Base-by-base conservation (phyloP, 1,140 invertebrate genomes). In the Popillia japonica region DNA sequence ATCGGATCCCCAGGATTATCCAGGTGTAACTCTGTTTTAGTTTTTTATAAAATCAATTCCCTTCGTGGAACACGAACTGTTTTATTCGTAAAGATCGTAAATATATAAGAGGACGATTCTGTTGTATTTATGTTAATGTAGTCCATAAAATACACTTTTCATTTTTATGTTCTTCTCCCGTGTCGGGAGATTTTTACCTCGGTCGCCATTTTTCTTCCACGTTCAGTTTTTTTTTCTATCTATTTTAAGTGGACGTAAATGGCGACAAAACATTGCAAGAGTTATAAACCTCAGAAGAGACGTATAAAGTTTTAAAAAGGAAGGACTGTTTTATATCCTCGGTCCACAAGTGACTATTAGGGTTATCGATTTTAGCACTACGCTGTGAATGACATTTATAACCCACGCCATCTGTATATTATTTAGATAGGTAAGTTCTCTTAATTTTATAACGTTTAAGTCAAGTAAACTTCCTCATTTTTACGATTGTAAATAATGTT, bases 201-300 rank as follows among this genome's bases (percentile, higher is more conserved):
- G n/a, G 48, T 55, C 48, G 48, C 48, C 48, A 55, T 55, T 55
- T 55, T n/a, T 55, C 48, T 55, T 17, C 14, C 2, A 3, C 48
- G 17, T 55, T 55, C 48, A n/a, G n/a, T 55, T n/a, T 48, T 11
- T 48, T 55, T 55, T 34, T 34, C 27, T 55, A 17, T 55, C 48
- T 55, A 55, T 55, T 55, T 55, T 55, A 55, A 55, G 48, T 55
- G 48, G 48, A 55, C 48, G 14, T 55, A 55, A 55, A 55, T 55
- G 48, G 11, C 14, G 14, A 17, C 6, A 55, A 55, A 55, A 55
- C 48, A 55, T 55, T 55, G 48, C 17, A n/a, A 2, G 14, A 55
- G 48, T 55, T 55, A 55, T 55, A 55, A 55, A 55, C 6, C 48
- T 55, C 48, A n/a, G n/a, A 3, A n/a, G 14, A 34, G 2, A 4